These are phyloP conservation scores for Toxostoma redivivum DNA, from an alignment of 2,113 vertebrate species.

Conservation along the genomic window DNA sequence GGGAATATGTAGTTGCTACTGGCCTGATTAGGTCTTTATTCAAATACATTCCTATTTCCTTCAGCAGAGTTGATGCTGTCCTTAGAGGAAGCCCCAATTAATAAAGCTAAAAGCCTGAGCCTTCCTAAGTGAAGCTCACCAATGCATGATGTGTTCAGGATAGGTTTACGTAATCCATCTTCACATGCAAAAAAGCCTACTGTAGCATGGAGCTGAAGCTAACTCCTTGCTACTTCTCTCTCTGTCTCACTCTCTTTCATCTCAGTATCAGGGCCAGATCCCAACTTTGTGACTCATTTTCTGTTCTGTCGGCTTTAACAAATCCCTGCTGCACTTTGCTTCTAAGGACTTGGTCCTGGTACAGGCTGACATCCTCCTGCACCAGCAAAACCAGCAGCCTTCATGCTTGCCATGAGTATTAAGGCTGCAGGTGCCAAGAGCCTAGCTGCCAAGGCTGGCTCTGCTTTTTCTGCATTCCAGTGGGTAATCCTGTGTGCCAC, in stretches of 20 bases:
- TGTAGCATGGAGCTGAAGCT: neutral
- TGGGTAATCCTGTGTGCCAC: neutral
- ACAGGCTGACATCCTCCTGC: neutral
- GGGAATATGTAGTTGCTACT: neutral
- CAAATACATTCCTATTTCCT: neutral
- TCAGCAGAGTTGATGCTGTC: neutral
- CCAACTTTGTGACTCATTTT: neutral
- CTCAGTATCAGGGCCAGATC: neutral
- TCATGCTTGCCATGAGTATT: neutral
- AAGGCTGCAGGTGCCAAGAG: neutral
- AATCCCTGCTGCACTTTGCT: neutral
- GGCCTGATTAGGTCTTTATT: neutral
- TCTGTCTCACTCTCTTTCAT: neutral
- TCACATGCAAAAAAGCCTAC: neutral
- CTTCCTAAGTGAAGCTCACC: neutral
- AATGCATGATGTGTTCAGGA: neutral
- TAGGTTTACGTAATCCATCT: neutral
- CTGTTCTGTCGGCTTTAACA: neutral
- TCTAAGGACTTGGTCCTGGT: accelerated
- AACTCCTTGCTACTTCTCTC: neutral
- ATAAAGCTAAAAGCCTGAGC: neutral
- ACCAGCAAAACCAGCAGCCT: neutral
- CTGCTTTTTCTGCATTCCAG: neutral
- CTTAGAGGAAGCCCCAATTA: neutral
- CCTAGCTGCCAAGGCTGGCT: neutral